phyloP scores from a whole-genome alignment of 2,888 invertebrate species.

The Calliopum simillimum region DNA sequence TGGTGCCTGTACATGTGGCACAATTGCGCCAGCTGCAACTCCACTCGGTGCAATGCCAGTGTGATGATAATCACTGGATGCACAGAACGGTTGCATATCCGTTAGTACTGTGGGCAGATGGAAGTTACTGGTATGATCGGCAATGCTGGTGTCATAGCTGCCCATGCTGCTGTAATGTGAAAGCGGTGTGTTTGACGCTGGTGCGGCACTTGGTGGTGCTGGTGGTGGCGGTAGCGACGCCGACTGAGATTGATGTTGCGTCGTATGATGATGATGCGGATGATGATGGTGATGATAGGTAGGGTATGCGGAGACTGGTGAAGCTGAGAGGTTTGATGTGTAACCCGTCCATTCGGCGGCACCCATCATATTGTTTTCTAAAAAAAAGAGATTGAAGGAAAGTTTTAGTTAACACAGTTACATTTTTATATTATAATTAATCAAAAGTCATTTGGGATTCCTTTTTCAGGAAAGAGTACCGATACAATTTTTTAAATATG shows the following conservation, averaged over 20 bases:
- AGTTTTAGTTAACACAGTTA: background rate
- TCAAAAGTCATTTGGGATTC: too few relatives aligned
- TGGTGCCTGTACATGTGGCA: constrained; percentile 52
- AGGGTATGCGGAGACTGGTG: constrained; percentile 46
- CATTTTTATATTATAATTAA: background rate
- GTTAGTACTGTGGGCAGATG: constrained; percentile 73
- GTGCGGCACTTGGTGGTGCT: constrained; percentile 59
- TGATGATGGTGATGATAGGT: constrained; percentile 51
- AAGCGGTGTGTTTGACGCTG: constrained; percentile 61
- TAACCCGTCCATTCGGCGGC: constrained; percentile 75
- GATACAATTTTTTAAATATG: too few relatives aligned
- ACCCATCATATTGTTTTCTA: constrained; percentile 73
- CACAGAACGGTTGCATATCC: constrained; percentile 70
- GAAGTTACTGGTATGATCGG: constrained; percentile 67
- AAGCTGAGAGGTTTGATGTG: constrained; percentile 65
- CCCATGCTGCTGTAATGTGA: constrained; percentile 67
- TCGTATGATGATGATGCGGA: constrained; percentile 64
- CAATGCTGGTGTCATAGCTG: constrained; percentile 57
- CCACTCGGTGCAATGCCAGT: constrained; percentile 54
- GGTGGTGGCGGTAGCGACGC: constrained; percentile 68
- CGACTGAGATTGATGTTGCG: constrained; percentile 38
- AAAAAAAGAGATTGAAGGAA: constrained; percentile 51
- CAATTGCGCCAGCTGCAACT: constrained; percentile 51
- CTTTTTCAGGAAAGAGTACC: too few relatives aligned
- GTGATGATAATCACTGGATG: constrained; percentile 67